Conservation (phyloP, 2,888 invertebrate genomes). For the Drosophila incognita region DNA sequence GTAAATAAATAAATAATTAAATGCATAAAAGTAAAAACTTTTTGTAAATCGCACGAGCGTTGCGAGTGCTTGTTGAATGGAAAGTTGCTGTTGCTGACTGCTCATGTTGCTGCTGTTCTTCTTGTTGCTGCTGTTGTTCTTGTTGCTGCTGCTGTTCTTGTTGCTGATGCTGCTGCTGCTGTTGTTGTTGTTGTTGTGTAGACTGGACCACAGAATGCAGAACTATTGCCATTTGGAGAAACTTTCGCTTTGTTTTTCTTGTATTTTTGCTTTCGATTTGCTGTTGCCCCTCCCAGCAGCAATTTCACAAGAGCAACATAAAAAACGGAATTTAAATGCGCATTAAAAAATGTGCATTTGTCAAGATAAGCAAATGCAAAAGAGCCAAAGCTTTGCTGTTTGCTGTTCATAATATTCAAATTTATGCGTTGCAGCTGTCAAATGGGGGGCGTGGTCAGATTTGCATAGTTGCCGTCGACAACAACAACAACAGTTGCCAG, state of each 20-base stretch:
- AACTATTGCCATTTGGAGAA: slow-evolving; percentile 6
- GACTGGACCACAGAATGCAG: slow-evolving; percentile 1
- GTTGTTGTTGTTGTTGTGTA: neutral
- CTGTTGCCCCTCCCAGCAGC: neutral
- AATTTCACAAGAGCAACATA: slow-evolving; percentile 9
- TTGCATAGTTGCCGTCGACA: slow-evolving; percentile 42
- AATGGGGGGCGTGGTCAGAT: slow-evolving; percentile 31
- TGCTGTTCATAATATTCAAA: slow-evolving; percentile 54
- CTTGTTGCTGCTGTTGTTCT: slow-evolving; percentile 6
- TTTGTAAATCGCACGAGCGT: slow-evolving; percentile 54
- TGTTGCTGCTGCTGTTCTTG: slow-evolving; percentile 15
- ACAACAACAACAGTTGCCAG: slow-evolving; percentile 11
- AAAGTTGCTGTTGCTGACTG: slow-evolving; percentile 48
- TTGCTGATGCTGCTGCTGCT: slow-evolving; percentile 8
- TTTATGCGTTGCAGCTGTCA: slow-evolving; percentile 57
- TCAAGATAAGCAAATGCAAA: slow-evolving; percentile 32
- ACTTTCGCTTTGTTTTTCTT: slow-evolving; percentile 55
- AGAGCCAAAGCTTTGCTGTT: slow-evolving; percentile 10
- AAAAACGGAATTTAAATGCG: slow-evolving; percentile 61
- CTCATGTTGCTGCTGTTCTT: slow-evolving; percentile 15
- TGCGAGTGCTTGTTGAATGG: slow-evolving; percentile 45
- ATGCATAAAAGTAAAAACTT: slow-evolving; percentile 58
- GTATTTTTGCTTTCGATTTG: neutral
- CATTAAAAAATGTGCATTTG: slow-evolving; percentile 65
- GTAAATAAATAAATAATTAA: slow-evolving; percentile 72